phyloP scores from a whole-genome alignment of 2,113 vertebrate genomes.

The Ammodytes dubius region DNA sequence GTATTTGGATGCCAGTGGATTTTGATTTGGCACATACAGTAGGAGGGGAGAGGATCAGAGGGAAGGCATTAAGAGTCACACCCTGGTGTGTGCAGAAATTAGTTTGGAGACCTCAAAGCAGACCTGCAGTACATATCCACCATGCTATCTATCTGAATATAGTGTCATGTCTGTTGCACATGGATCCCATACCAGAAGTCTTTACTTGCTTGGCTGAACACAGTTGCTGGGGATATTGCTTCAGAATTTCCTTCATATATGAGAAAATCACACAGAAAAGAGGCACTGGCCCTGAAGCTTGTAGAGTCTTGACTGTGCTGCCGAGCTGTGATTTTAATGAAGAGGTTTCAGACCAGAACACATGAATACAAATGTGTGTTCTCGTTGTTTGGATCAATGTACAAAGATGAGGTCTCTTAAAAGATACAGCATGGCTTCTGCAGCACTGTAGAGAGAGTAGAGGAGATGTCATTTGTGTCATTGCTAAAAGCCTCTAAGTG shows the following conservation, averaged over 20 bases:
- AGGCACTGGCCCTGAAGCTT: neutral
- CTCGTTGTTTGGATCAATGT: neutral
- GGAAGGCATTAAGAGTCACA: neutral
- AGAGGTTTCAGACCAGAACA: slow-evolving; percentile 11
- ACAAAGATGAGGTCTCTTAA: neutral
- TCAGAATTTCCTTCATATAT: neutral
- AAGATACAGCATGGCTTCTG: slow-evolving; percentile 7
- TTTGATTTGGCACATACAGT: slow-evolving; percentile 4
- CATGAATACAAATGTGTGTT: neutral
- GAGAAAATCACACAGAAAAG: neutral
- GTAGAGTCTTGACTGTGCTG: neutral
- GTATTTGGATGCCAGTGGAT: slow-evolving; percentile 23
- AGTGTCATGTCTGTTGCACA: slow-evolving; percentile 16
- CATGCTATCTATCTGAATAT: slow-evolving; percentile 8
- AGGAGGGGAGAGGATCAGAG: neutral
- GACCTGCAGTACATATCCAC: slow-evolving; percentile 11
- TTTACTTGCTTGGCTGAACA: slow-evolving; percentile 4
- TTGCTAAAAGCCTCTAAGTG: slow-evolving; percentile 61
- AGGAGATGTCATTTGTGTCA: slow-evolving; percentile 47
- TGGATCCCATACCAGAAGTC: neutral
- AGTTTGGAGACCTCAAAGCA: slow-evolving; percentile 39
- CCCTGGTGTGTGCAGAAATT: slow-evolving; percentile 10
- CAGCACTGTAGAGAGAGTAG: neutral
- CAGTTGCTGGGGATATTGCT: neutral
- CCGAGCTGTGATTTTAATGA: neutral